Conservation (phyloP, 64 coral and sea anemone genomes). For the Dendrophyllia cribrosa region DNA sequence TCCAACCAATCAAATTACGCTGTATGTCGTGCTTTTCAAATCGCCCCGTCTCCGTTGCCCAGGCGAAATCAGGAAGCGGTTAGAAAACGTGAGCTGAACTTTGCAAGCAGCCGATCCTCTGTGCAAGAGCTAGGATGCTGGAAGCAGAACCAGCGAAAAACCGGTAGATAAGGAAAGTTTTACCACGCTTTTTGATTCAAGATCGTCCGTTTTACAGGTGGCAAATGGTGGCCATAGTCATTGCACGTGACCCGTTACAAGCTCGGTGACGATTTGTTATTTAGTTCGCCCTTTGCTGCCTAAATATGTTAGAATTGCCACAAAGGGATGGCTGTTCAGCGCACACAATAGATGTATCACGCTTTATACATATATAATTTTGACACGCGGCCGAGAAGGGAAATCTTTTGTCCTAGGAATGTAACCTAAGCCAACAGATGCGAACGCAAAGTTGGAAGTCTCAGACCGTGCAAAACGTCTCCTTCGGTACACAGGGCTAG, state of each 20-base stretch:
- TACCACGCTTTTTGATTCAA: slow-evolving; percentile 77
- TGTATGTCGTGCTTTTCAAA: slow-evolving; percentile 37
- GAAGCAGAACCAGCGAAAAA: slow-evolving; percentile 67
- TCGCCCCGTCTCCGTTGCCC: slow-evolving; percentile 17
- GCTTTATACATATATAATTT: slow-evolving; percentile 94
- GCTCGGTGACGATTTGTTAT: slow-evolving; percentile 21
- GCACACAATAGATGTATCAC: slow-evolving; percentile 85
- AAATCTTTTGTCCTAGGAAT: slow-evolving; percentile 93
- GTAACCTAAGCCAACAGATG: slow-evolving; percentile 98
- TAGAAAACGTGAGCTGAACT: slow-evolving; percentile 46
- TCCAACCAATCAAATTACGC: slow-evolving; percentile 85
- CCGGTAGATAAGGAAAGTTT: slow-evolving; percentile 75
- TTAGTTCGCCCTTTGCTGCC: slow-evolving; percentile 64
- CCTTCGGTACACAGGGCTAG: slow-evolving; percentile 55
- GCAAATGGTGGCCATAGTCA: slow-evolving; percentile 40
- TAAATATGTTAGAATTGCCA: slow-evolving; percentile 60
- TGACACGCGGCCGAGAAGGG: slow-evolving; percentile 87
- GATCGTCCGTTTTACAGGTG: slow-evolving; percentile 80
- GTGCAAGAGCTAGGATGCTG: slow-evolving; percentile 29
- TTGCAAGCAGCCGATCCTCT: slow-evolving; percentile 46
- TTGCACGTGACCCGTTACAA: slow-evolving; percentile 78
- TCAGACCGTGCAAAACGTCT: slow-evolving; percentile 31
- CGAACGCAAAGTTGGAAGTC: slow-evolving; percentile 17
- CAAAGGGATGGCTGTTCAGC: slow-evolving; percentile 69
- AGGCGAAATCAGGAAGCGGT: slow-evolving; percentile 57